Evolutionary conservation across 2,888 invertebrate species (phyloP).

Genomic region (Liopterus haemorrhoidalis): DNA sequence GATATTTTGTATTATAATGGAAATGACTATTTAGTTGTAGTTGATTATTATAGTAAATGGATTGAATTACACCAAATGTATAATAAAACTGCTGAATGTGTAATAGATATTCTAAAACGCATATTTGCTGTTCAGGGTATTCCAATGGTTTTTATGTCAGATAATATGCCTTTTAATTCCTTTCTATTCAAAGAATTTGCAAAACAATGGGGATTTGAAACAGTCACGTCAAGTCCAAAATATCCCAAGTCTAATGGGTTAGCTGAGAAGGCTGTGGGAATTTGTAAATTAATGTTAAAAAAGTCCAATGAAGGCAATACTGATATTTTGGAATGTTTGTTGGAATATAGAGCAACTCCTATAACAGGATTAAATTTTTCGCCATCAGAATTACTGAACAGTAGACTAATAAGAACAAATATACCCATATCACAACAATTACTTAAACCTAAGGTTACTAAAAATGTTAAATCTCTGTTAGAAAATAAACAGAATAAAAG

Average conservation of each 20-base stretch:
- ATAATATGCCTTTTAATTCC: not conserved
- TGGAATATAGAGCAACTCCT: not conserved
- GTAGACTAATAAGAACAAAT: conserved; percentile 2
- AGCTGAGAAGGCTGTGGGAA: conserved; percentile 1
- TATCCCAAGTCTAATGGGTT: not conserved
- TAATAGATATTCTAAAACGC: not conserved
- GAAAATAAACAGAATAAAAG: no score
- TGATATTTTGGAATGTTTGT: not conserved
- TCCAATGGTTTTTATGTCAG: not conserved
- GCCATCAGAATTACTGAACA: not conserved
- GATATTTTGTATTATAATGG: no score
- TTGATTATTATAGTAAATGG: not conserved
- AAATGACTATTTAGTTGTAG: not conserved
- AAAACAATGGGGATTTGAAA: not conserved
- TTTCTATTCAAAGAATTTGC: not conserved
- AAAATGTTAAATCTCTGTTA: no score
- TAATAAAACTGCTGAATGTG: not conserved
- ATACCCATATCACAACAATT: not conserved
- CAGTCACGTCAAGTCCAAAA: not conserved
- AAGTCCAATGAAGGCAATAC: not conserved
- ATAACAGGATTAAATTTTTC: not conserved
- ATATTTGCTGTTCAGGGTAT: not conserved
- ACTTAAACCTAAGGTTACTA: not conserved
- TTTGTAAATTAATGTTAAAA: not conserved
- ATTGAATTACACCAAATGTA: not conserved